Percentiles rank a stretch among this genome's conserved stretches.
These are phyloP conservation scores for Cyclina sinensis DNA, from an alignment of 1,140 invertebrate species.

Conservation along the genomic window DNA sequence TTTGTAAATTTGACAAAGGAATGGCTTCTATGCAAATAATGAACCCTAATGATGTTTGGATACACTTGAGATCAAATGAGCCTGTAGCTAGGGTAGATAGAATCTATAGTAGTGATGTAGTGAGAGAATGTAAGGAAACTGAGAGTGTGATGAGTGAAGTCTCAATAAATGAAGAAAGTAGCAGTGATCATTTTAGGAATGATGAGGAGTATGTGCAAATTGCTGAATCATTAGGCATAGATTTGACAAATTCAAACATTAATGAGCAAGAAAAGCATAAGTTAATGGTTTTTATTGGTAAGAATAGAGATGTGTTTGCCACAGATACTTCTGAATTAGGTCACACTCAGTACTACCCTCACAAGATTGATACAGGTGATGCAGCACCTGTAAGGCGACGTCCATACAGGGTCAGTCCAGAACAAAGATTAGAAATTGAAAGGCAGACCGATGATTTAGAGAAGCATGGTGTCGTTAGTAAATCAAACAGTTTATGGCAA, in stretches of 20 bases:
- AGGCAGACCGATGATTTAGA: too few relatives aligned
- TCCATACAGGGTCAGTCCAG: too few relatives aligned
- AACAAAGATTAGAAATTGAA: too few relatives aligned
- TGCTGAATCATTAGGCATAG: slow-evolving; percentile 25
- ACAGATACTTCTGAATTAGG: too few relatives aligned
- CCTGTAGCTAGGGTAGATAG: slow-evolving; percentile 28
- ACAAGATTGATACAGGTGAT: too few relatives aligned
- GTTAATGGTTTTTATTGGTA: too few relatives aligned
- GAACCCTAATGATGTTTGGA: slow-evolving; percentile 26
- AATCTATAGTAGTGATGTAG: neutral
- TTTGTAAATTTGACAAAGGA: neutral
- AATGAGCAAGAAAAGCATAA: slow-evolving; percentile 12
- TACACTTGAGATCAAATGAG: slow-evolving; percentile 30
- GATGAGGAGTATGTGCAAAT: slow-evolving; percentile 18
- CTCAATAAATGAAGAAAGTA: neutral
- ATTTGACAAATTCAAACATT: slow-evolving; percentile 6
- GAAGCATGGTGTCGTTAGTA: too few relatives aligned
- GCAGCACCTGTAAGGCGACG: too few relatives aligned
- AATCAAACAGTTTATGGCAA: too few relatives aligned
- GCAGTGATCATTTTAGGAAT: too few relatives aligned
- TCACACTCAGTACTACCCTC: too few relatives aligned
- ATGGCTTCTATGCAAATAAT: slow-evolving; percentile 4
- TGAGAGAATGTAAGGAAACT: neutral
- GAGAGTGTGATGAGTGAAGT: neutral
- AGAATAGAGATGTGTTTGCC: too few relatives aligned